A percentile compares a stretch with the other conserved stretches of the same genome.
Evolutionary conservation across 2,113 vertebrate species (phyloP).

Genomic region (Gambusia holbrooki): DNA sequence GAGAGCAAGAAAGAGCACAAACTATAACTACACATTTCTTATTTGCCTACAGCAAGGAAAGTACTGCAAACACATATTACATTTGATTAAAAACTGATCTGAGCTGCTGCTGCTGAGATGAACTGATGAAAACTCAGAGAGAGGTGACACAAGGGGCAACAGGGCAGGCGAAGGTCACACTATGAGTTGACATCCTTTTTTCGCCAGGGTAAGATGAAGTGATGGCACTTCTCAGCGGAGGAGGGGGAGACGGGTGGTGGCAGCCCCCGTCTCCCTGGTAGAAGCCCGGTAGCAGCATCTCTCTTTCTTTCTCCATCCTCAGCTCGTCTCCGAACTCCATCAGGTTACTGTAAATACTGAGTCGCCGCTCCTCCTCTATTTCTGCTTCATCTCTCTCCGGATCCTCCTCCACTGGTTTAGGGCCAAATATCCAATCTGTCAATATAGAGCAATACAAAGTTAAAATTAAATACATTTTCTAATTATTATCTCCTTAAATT

Average conservation of each 20-base stretch:
- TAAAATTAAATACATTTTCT: not conserved
- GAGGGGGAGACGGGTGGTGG: not conserved
- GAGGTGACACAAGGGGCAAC: slow-evolving; percentile 71
- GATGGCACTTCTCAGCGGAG: slow-evolving; percentile 45
- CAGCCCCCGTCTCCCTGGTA: slow-evolving; percentile 11
- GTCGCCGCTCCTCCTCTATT: slow-evolving; percentile 26
- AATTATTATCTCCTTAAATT: not conserved
- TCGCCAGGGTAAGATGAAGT: slow-evolving; percentile 15
- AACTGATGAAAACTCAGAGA: slow-evolving; percentile 44
- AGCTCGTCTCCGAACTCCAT: slow-evolving; percentile 12
- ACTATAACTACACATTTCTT: not conserved
- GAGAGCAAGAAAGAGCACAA: slow-evolving; percentile 7
- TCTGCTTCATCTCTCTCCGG: slow-evolving; percentile 40
- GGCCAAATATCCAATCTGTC: slow-evolving; percentile 75
- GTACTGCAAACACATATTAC: slow-evolving; percentile 19
- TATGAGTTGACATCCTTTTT: slow-evolving; percentile 53
- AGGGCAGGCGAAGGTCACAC: slow-evolving; percentile 59
- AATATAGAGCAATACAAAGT: not conserved
- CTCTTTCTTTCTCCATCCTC: slow-evolving; percentile 44
- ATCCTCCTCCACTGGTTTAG: slow-evolving; percentile 63
- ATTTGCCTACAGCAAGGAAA: slow-evolving; percentile 11
- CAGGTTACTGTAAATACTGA: slow-evolving; percentile 26
- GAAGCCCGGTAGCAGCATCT: slow-evolving; percentile 49
- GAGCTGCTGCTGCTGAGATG: not conserved
- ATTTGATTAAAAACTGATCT: not conserved